Conservation (phyloP, 2,888 invertebrate genomes). For the Leptothorax acervorum region DNA sequence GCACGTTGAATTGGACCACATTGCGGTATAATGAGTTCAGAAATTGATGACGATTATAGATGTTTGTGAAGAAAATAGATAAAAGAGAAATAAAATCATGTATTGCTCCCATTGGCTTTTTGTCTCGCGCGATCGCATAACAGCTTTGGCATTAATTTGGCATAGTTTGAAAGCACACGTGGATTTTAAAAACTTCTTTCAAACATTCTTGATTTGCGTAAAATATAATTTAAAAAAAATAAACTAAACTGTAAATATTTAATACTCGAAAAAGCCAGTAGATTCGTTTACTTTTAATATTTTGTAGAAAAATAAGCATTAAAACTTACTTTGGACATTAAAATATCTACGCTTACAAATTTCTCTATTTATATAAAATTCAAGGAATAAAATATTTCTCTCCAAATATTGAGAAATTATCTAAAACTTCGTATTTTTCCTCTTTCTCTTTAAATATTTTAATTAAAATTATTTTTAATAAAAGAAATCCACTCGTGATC, state of each 20-base stretch:
- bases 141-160: slow-evolving; percentile 62
- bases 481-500: slow-evolving; percentile 60
- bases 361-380: background rate
- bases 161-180: slow-evolving; percentile 62
- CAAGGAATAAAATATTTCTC: background rate
- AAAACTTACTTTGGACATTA: background rate
- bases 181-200: slow-evolving; percentile 44
- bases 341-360: background rate
- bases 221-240: background rate
- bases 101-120: background rate
- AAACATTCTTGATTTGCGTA: background rate
- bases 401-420: background rate
- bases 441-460: background rate
- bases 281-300: background rate
- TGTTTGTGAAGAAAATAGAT: slow-evolving; percentile 1
- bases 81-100: slow-evolving; percentile 5
- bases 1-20: background rate
- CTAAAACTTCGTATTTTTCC: no score
- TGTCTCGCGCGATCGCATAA: slow-evolving; percentile 28
- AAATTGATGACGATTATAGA: background rate
- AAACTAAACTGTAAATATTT: background rate
- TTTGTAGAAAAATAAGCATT: background rate
- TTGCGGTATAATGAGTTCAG: background rate
- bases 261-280: background rate
- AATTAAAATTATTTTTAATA: background rate